A percentile compares a stretch with the other conserved stretches of the same genome.
Conservation (phyloP, 2,797 vertebrate species). For the Lacerta viridis region DNA sequence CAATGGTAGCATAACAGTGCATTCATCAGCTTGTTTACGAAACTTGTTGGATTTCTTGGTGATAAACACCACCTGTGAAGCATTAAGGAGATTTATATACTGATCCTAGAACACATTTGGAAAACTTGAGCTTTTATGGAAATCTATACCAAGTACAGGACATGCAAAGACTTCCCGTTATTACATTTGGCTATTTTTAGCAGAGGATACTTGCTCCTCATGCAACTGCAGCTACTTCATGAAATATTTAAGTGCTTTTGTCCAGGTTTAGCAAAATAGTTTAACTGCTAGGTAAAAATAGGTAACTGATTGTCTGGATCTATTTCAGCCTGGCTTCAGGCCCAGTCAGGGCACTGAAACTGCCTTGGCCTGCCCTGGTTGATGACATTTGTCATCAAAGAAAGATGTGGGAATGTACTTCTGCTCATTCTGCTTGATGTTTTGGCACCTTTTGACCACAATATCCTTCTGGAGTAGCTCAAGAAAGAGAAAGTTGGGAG, state of each 20-base stretch:
- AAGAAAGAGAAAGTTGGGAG: too few species aligned
- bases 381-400: too few species aligned
- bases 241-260: conserved; percentile 3
- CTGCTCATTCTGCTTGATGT: too few species aligned
- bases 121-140: neutral
- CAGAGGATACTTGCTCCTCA: neutral
- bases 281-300: neutral
- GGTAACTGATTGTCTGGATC: neutral
- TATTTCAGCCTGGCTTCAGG: too few species aligned
- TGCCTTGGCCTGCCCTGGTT: too few species aligned
- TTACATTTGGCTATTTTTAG: too few species aligned
- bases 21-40: neutral
- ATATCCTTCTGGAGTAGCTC: too few species aligned
- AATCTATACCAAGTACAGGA: neutral
- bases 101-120: neutral
- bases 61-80: neutral
- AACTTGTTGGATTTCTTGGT: neutral
- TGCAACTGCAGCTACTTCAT: neutral
- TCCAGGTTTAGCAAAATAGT: neutral
- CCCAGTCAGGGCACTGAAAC: too few species aligned
- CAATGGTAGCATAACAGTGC: neutral
- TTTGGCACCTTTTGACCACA: too few species aligned
- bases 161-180: too few species aligned
- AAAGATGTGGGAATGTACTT: too few species aligned
- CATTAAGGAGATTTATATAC: neutral